Evolutionary conservation across 2,113 vertebrate genomes (phyloP).

Genomic region (Rhizomys pruinosus): DNA sequence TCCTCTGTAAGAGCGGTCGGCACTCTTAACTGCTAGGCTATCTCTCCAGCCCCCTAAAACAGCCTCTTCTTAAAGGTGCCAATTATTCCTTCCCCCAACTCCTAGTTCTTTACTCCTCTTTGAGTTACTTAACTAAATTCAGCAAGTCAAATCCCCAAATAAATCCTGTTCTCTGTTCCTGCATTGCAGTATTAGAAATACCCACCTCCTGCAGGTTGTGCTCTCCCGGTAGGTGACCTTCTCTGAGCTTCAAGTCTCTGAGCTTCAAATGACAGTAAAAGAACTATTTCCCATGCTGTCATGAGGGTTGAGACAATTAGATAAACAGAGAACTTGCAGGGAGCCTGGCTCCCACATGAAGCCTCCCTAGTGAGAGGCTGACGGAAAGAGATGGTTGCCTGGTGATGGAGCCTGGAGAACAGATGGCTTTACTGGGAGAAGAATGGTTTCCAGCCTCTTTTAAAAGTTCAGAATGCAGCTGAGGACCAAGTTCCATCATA

Average conservation of each 20-base stretch:
- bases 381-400: neutral
- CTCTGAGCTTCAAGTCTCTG: neutral
- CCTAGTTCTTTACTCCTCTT: neutral
- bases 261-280: neutral
- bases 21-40: no score
- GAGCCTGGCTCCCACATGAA: neutral
- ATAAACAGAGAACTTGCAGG: neutral
- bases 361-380: neutral
- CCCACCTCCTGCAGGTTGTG: neutral
- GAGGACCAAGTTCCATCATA: constrained; percentile 2
- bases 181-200: neutral
- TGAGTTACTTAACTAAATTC: neutral
- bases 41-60: no score
- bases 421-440: constrained; percentile 10
- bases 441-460: neutral
- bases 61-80: neutral
- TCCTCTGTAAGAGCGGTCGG: no score
- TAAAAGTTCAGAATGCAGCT: neutral
- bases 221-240: neutral
- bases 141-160: neutral
- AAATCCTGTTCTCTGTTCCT: neutral
- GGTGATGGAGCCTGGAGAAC: neutral
- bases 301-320: neutral
- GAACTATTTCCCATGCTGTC: neutral
- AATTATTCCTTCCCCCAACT: neutral